A percentile compares a stretch with the other conserved stretches of the same genome.
phyloP scores from a whole-genome alignment of 2,797 vertebrate genomes.

The Coendou prehensilis region DNA sequence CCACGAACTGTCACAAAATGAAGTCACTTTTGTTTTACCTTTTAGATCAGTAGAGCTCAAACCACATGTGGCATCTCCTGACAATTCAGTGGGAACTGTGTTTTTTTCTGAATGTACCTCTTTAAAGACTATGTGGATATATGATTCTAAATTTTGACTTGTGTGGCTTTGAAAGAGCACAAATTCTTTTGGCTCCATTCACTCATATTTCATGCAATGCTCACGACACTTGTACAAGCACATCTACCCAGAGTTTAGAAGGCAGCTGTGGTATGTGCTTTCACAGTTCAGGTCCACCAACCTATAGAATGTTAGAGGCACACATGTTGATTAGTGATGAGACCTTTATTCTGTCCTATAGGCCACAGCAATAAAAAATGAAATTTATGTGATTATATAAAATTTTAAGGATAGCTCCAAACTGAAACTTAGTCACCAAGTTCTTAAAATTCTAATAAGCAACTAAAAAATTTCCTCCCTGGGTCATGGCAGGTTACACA shows the following conservation, averaged over 20 bases:
- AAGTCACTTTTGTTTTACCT: background rate
- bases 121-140: background rate
- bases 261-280: background rate
- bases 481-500: fast-evolving
- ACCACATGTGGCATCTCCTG: background rate
- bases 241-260: background rate
- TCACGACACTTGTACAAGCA: background rate
- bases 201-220: fast-evolving
- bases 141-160: background rate
- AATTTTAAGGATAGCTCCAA: background rate
- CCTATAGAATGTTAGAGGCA: background rate
- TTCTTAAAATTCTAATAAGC: background rate
- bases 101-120: background rate
- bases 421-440: background rate
- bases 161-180: background rate
- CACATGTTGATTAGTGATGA: fast-evolving
- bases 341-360: background rate
- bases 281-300: background rate
- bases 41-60: background rate
- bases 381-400: background rate
- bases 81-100: background rate
- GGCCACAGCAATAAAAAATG: background rate
- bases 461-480: background rate
- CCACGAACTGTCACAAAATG: background rate
- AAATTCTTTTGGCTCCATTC: background rate